phyloP scores from a whole-genome alignment of 2,888 invertebrate genomes.

The Drosophila melanosoma region DNA sequence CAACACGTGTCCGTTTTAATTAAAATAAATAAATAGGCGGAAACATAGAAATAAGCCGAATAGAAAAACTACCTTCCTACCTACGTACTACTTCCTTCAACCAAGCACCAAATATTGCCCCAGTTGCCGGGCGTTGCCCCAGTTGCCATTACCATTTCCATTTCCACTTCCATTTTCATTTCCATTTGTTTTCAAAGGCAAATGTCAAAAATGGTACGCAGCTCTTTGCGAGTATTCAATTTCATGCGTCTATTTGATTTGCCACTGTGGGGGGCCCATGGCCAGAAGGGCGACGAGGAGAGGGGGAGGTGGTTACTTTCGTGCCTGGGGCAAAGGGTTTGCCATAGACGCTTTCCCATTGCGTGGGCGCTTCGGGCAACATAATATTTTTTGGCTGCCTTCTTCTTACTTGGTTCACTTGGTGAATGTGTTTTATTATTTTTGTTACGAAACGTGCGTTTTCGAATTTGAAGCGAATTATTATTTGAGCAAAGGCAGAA shows the following conservation, averaged over 20 bases:
- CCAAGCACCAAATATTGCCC: slow-evolving; percentile 24
- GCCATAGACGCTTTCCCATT: slow-evolving; percentile 23
- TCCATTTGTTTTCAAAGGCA: slow-evolving; percentile 53
- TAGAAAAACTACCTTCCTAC: slow-evolving; percentile 32
- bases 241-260: slow-evolving; percentile 77
- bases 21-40: slow-evolving; percentile 78
- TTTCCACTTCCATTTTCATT: slow-evolving; percentile 41
- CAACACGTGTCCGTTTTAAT: slow-evolving; percentile 78
- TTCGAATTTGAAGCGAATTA: slow-evolving; percentile 77
- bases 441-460: slow-evolving; percentile 73
- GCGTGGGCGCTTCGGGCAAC: slow-evolving; percentile 42
- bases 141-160: slow-evolving; percentile 39
- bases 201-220: slow-evolving; percentile 70
- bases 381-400: slow-evolving; percentile 38
- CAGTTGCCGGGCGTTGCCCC: slow-evolving; percentile 48
- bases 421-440: slow-evolving; percentile 41
- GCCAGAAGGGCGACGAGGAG: not conserved
- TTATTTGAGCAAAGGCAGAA: slow-evolving; percentile 56
- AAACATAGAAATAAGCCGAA: slow-evolving; percentile 59
- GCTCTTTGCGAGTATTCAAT: slow-evolving; percentile 60
- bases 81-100: slow-evolving; percentile 6
- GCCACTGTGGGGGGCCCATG: slow-evolving; percentile 39
- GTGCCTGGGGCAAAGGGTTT: slow-evolving; percentile 61
- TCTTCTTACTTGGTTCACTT: slow-evolving; percentile 12
- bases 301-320: slow-evolving; percentile 34